Conservation (phyloP, 1,140 invertebrate species). For the Matsumurasca onukii region DNA sequence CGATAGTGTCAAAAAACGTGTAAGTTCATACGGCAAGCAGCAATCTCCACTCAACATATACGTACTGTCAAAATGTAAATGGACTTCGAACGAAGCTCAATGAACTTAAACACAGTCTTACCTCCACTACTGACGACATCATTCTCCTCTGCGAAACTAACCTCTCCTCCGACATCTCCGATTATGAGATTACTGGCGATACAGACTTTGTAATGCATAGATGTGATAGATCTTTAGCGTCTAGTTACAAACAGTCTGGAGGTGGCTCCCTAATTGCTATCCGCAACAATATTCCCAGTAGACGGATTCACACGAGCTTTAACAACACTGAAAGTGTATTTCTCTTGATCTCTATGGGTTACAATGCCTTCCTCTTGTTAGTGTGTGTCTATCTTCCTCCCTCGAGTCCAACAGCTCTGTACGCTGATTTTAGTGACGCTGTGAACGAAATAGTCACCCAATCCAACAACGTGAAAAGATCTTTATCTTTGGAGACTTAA, state of each 20-base stretch:
- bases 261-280: background rate
- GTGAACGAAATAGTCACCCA: background rate
- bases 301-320: background rate
- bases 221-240: background rate
- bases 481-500: background rate
- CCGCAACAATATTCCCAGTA: background rate
- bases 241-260: background rate
- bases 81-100: background rate
- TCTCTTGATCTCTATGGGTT: background rate
- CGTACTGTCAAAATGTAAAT: conserved; percentile 1
- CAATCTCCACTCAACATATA: background rate
- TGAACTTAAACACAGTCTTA: background rate
- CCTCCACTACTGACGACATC: background rate
- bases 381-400: background rate
- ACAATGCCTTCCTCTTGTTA: background rate
- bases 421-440: background rate
- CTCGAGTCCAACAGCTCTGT: background rate
- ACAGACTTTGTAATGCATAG: background rate
- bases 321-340: background rate
- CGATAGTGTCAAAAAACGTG: conserved; percentile 1
- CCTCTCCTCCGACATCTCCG: background rate
- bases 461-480: background rate
- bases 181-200: background rate
- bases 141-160: background rate
- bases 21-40: background rate